Percentiles rank a stretch among this genome's conserved stretches.
Evolutionary conservation across 2,113 vertebrate genomes (phyloP).

Genomic region (Sinocyclocheilus rhinocerous): DNA sequence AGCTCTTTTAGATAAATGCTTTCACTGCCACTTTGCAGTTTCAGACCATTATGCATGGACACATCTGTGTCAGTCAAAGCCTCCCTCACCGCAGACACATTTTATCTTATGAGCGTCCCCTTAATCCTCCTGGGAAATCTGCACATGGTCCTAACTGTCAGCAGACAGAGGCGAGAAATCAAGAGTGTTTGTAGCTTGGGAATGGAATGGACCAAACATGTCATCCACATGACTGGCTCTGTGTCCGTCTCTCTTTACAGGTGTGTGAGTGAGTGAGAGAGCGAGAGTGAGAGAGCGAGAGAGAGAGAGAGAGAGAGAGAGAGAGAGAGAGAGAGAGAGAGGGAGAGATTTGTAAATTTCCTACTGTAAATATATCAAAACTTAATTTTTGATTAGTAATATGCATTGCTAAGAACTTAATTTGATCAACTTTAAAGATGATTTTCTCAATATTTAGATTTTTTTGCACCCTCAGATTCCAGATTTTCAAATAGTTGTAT

Average conservation of each 20-base stretch:
- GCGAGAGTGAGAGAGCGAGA: too few relatives aligned
- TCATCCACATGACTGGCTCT: background rate
- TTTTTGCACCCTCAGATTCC: too few relatives aligned
- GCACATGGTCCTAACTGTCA: constrained; percentile 72
- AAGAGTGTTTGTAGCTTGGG: background rate
- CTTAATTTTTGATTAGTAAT: too few relatives aligned
- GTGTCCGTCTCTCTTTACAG: background rate
- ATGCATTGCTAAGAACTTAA: too few relatives aligned
- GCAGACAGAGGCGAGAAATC: constrained; percentile 14
- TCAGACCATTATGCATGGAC: constrained; percentile 42
- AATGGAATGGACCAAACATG: background rate
- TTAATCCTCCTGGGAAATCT: constrained; percentile 72
- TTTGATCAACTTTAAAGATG: too few relatives aligned
- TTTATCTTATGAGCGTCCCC: constrained; percentile 68
- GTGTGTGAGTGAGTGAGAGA: background rate
- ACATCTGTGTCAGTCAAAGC: constrained; percentile 60
- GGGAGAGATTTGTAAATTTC: too few relatives aligned
- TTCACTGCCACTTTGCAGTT: constrained; percentile 42
- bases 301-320: too few relatives aligned
- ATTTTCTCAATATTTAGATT: too few relatives aligned
- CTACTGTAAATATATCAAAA: too few relatives aligned
- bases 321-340: too few relatives aligned
- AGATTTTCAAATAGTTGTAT: too few relatives aligned
- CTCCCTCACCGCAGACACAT: constrained; percentile 68
- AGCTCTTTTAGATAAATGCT: constrained; percentile 30